These are phyloP conservation scores for Pogonognathellus flavescens DNA, from an alignment of 1,140 invertebrate species.

Conservation along the genomic window DNA sequence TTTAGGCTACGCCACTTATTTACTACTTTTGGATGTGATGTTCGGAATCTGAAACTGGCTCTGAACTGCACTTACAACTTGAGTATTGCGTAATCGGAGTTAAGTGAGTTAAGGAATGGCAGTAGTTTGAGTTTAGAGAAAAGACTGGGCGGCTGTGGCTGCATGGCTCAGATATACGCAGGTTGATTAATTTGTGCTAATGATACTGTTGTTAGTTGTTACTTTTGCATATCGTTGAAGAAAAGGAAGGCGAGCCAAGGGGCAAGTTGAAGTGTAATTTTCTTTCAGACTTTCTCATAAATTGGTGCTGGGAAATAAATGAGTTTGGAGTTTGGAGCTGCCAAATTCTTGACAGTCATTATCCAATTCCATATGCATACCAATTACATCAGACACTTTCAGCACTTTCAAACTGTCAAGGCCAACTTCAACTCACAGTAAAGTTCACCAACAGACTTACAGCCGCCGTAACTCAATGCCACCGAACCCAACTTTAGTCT, in stretches of 20 bases:
- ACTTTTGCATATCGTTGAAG: background rate
- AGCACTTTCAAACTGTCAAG: background rate
- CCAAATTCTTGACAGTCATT: constrained; percentile 36
- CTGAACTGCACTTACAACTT: no score
- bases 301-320: background rate
- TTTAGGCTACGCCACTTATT: no score
- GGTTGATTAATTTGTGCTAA: background rate
- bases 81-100: no score
- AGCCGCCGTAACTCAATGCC: background rate
- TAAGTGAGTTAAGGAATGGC: no score
- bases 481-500: background rate
- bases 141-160: background rate
- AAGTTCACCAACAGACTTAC: background rate
- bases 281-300: background rate
- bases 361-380: constrained; percentile 33
- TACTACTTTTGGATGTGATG: no score
- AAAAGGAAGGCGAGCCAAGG: background rate
- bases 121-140: background rate
- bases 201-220: background rate
- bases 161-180: background rate
- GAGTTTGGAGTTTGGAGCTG: background rate
- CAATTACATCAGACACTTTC: constrained; percentile 23
- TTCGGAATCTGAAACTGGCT: no score
- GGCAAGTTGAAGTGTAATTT: background rate
- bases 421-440: constrained; percentile 5